Base-by-base conservation (phyloP, 2,888 invertebrate genomes). In the Parnassius apollo region DNA sequence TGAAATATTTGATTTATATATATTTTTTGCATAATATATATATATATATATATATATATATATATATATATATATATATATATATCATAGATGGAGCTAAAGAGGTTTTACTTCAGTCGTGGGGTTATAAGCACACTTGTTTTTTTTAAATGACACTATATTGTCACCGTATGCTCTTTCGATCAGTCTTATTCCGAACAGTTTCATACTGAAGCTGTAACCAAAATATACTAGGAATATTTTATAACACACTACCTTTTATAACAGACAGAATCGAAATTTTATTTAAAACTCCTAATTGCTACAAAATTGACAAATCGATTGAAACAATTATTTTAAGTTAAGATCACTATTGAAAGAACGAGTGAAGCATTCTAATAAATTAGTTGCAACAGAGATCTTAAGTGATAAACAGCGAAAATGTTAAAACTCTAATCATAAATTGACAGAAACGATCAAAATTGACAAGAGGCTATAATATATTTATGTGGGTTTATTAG, bases 171-270 rank as follows among this genome's bases (percentile, higher is more conserved):
- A 63, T 70, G 59, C 69, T 67, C 68, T 62, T 72, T 70, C 69
- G 71, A 75, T 78, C 81, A 83, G 80, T 78, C 79, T 80, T 76
- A 77, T 75, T 75, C 73, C 71, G 70, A 74, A 73, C 66, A 70
- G 67, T 69, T 69, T 66, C 59, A 42, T 52, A 2, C 60, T 51
- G 61, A 65, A 75, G 72, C 65, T 69, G 66, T 49, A 61, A 53
- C 57, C 46, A 58, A n/a, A 51, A n/a, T 45, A 59, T 35, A 8
- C 13, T 35, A 35, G 35, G 7, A 18, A 8, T 49, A 22, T 42
- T 52, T 59, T n/a, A 42, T 50, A 57, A 50, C 12, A n/a, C n/a
- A 49, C 1, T 48, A 57, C 48, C 2, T n/a, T 45, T 44, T 57
- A 49, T 49, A 13, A 11, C 1, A 13, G 10, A 57, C 11, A 53